Percentiles rank a stretch among this genome's conserved stretches.
These are phyloP conservation scores for Tryphoninae sp. DNA, from an alignment of 2,888 invertebrate genomes.

Conservation along the genomic window DNA sequence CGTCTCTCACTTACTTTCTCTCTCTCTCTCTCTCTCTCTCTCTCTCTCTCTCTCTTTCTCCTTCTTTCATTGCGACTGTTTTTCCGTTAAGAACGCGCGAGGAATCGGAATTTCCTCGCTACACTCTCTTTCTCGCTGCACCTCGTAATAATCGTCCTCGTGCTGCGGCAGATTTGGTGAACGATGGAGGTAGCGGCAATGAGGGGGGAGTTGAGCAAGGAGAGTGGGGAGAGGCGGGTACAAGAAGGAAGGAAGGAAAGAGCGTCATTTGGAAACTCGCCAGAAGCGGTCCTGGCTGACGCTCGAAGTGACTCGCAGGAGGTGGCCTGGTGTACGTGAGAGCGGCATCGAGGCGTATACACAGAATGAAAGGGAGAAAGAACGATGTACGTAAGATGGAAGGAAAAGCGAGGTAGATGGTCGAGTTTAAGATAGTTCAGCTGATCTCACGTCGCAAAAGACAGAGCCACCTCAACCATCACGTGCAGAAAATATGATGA, in stretches of 20 bases:
- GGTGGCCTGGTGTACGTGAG: conserved; percentile 26
- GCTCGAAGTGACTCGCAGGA: conserved; percentile 44
- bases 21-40: conserved; percentile 40
- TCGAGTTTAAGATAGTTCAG: conserved; percentile 34
- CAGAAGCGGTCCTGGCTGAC: conserved; percentile 49
- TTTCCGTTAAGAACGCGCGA: conserved; percentile 45
- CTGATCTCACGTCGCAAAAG: conserved; percentile 42
- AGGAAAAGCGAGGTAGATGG: conserved; percentile 14
- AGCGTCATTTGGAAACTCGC: conserved; percentile 56
- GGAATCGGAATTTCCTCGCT: conserved; percentile 56
- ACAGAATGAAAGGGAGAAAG: not conserved
- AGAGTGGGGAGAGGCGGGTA: not conserved
- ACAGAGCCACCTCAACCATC: conserved; percentile 39
- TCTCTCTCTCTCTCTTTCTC: conserved; percentile 40
- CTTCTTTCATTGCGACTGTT: conserved; percentile 48
- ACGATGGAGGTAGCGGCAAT: conserved; percentile 5
- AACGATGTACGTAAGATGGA: not conserved
- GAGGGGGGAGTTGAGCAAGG: not conserved
- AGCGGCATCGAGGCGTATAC: conserved; percentile 39
- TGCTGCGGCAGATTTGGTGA: conserved; percentile 22
- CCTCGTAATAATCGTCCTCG: conserved; percentile 57
- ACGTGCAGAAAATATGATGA: conserved; percentile 47
- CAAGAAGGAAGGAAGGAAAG: not conserved
- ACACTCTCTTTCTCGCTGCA: conserved; percentile 47
- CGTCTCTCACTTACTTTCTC: not conserved